Evolutionary conservation across 2,113 vertebrate genomes (phyloP).

Genomic region (Corythoichthys intestinalis): DNA sequence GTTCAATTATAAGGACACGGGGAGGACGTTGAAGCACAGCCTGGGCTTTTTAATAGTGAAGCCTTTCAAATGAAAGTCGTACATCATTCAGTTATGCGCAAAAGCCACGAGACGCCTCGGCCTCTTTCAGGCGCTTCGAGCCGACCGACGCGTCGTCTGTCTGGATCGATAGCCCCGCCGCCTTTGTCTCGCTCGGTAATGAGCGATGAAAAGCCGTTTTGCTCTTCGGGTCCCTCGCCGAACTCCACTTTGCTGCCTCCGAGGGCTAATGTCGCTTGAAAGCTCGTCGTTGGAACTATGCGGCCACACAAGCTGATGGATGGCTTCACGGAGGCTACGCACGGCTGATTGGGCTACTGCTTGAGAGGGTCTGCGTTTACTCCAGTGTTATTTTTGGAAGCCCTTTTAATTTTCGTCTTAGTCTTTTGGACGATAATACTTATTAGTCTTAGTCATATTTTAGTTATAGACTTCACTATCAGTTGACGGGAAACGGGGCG

Average conservation of each 20-base stretch:
- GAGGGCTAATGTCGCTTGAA: slow-evolving; percentile 14
- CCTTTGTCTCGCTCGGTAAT: slow-evolving; percentile 39
- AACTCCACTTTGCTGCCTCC: slow-evolving; percentile 9
- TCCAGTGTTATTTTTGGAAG: no score
- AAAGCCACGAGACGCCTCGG: slow-evolving; percentile 34
- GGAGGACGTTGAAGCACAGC: slow-evolving; percentile 35
- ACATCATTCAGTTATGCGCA: slow-evolving; percentile 53
- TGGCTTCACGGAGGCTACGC: slow-evolving; percentile 7
- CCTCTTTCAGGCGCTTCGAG: slow-evolving; percentile 18
- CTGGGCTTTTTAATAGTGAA: slow-evolving; percentile 44
- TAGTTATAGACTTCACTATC: no score
- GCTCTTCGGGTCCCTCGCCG: slow-evolving; percentile 18
- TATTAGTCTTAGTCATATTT: no score
- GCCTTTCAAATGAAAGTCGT: slow-evolving; percentile 65
- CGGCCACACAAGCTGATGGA: slow-evolving; percentile 3
- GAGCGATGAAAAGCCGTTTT: slow-evolving; percentile 29
- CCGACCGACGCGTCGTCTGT: slow-evolving; percentile 22
- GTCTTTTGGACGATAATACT: no score
- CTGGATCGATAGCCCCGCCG: slow-evolving; percentile 21
- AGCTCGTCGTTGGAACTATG: slow-evolving; percentile 10
- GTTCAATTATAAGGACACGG: slow-evolving; percentile 66
- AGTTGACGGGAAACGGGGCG: no score
- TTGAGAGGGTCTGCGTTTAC: no score
- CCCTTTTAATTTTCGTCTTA: no score
- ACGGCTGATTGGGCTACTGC: slow-evolving; percentile 1